phyloP scores from a whole-genome alignment of 2,888 invertebrate genomes.

The Keiferia lycopersicella region DNA sequence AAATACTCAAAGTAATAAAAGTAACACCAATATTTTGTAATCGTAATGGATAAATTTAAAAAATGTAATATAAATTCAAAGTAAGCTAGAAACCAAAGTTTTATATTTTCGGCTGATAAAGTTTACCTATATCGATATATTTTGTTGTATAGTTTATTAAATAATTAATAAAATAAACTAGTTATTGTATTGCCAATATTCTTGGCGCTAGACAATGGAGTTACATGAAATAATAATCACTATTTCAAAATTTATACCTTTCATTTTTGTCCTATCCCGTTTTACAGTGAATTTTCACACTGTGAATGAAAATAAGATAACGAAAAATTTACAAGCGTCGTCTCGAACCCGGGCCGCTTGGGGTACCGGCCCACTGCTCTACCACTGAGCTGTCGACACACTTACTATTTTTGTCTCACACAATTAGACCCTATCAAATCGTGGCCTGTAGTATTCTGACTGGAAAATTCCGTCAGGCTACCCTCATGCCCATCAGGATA shows the following conservation, averaged over 20 bases:
- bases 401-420: too few species aligned
- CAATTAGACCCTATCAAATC: too few species aligned
- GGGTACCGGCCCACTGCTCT: too few species aligned
- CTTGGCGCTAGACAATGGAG: slow-evolving; percentile 66
- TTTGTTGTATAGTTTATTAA: slow-evolving; percentile 65
- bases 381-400: too few species aligned
- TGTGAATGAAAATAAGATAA: too few species aligned
- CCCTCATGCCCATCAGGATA: too few species aligned
- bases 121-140: slow-evolving; percentile 46
- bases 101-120: slow-evolving; percentile 73
- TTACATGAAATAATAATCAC: slow-evolving; percentile 72
- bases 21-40: slow-evolving; percentile 47
- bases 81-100: slow-evolving; percentile 80
- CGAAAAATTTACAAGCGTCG: too few species aligned
- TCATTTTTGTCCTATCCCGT: slow-evolving; percentile 34
- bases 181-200: slow-evolving; percentile 49
- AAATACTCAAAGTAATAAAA: slow-evolving; percentile 55
- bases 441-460: too few species aligned
- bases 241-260: slow-evolving; percentile 51
- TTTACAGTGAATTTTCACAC: too few species aligned
- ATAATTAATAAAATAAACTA: slow-evolving; percentile 56
- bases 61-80: slow-evolving; percentile 48
- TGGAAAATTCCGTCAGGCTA: too few species aligned
- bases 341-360: too few species aligned
- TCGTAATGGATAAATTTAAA: slow-evolving; percentile 26